Percentiles rank a stretch among this genome's conserved stretches.
These are phyloP conservation scores for Lamprotornis superbus DNA, from an alignment of 2,113 vertebrate species.

Conservation along the genomic window DNA sequence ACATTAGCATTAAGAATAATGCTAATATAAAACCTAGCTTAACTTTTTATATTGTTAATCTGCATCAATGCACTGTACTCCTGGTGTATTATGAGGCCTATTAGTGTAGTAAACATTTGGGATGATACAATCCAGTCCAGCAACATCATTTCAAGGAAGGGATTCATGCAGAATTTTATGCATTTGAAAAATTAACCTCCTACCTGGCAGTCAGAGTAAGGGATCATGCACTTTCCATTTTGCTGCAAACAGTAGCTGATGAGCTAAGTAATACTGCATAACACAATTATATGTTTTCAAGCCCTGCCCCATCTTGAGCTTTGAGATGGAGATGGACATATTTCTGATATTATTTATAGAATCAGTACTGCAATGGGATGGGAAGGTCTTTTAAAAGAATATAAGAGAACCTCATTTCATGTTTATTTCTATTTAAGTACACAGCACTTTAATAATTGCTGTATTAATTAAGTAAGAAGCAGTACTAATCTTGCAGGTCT, in stretches of 20 bases:
- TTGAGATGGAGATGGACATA: background rate
- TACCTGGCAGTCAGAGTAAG: background rate
- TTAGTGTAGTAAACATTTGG: constrained; percentile 20
- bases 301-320: background rate
- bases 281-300: background rate
- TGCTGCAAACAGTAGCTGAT: background rate
- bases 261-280: background rate
- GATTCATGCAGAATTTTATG: background rate
- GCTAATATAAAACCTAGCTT: constrained; percentile 65
- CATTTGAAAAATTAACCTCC: background rate
- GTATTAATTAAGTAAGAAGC: background rate
- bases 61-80: background rate
- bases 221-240: constrained; percentile 2
- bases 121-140: background rate
- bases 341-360: background rate
- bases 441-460: background rate
- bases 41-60: constrained; percentile 68
- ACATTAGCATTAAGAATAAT: constrained; percentile 72
- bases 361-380: background rate
- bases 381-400: background rate
- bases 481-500: background rate
- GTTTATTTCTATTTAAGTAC: background rate
- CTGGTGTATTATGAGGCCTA: background rate
- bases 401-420: background rate
- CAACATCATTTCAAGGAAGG: constrained; percentile 11